Base-by-base conservation (phyloP, 2,888 invertebrate species). In the Rapana venosa region DNA sequence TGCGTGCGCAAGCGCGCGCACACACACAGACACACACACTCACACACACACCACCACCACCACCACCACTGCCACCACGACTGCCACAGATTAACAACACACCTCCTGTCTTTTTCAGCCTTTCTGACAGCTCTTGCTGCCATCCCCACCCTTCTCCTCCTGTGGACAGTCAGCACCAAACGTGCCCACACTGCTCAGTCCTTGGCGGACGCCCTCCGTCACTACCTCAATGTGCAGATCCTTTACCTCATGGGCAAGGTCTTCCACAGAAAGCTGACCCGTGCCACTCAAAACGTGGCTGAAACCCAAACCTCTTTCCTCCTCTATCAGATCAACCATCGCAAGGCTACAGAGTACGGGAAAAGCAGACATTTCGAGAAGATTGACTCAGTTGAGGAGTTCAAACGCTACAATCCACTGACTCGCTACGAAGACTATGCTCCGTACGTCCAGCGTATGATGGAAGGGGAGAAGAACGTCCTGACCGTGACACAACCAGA, bases 341-440 rank as follows among this genome's bases (percentile, higher is more conserved):
- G 95, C 90, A 90, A 89, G 1, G 91, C 93, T 89, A 95, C 95
- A 30, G 93, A 93, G 35, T 95, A 95, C 93, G 95, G 95, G 1
- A 92, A 90, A 88, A 58, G 61, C 90, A 90, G 70, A 36, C 61
- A 13, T n/a, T 81, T 88, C 15, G 85, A 17, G 17, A 26, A 22
- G 32, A 94, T 95, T 15, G 93, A 93, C 83, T 91, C 91, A 20
- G 90, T 93, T n/a, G 93, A 94, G n/a, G 95, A 95, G 74, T 95
- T 93, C 92, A 91, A 93, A 1, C 86, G 90, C 79, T 32, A 84
- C 6, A 95, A 94, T 92, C 95, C 95, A 5, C 92, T 95, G 13
- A 95, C 95, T 17, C 92, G 92, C 58, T 95, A 95, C 87, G 90
- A 91, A 15, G 93, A 95, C 89, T 95, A 95, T 91, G 93, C 94